A percentile compares a stretch with the other conserved stretches of the same genome.
phyloP scores from a whole-genome alignment of 1,140 invertebrate species.

The Gryon sp. region DNA sequence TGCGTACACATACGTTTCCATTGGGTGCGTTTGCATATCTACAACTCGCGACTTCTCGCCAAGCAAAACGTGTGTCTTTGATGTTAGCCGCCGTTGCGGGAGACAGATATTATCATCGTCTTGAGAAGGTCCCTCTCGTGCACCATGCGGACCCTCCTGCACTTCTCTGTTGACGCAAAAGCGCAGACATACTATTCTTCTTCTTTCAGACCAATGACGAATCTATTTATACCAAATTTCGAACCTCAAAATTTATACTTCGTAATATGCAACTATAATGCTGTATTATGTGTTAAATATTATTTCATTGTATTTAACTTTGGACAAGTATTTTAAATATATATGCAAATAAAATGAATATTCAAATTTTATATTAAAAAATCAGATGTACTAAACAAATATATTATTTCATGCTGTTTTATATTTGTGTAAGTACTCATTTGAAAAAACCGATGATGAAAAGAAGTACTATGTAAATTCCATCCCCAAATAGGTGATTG shows the following conservation, averaged over 20 bases:
- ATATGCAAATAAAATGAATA: too few relatives aligned
- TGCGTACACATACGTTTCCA: conserved; percentile 68
- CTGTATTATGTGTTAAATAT: too few relatives aligned
- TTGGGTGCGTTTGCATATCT: conserved; percentile 74
- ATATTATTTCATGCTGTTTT: too few relatives aligned
- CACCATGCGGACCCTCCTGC: conserved; percentile 63
- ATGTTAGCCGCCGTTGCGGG: conserved; percentile 76
- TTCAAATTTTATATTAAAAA: too few relatives aligned
- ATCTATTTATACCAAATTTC: conserved; percentile 45
- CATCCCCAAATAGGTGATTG: too few relatives aligned
- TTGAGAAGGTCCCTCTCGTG: conserved; percentile 48
- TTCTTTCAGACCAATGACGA: conserved; percentile 45
- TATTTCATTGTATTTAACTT: too few relatives aligned
- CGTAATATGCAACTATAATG: too few relatives aligned
- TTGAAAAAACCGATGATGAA: too few relatives aligned
- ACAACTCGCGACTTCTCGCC: conserved; percentile 73
- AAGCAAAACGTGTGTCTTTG: conserved; percentile 72
- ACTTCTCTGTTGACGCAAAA: conserved; percentile 26
- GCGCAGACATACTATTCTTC: conserved; percentile 42
- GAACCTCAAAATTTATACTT: conserved; percentile 8
- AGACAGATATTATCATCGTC: conserved; percentile 78
- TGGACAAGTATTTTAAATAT: too few relatives aligned
- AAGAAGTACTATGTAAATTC: too few relatives aligned
- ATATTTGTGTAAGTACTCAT: too few relatives aligned
- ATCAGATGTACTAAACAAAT: too few relatives aligned